These are phyloP conservation scores for Mimachlamys varia DNA, from an alignment of 2,888 invertebrate genomes.

Conservation along the genomic window DNA sequence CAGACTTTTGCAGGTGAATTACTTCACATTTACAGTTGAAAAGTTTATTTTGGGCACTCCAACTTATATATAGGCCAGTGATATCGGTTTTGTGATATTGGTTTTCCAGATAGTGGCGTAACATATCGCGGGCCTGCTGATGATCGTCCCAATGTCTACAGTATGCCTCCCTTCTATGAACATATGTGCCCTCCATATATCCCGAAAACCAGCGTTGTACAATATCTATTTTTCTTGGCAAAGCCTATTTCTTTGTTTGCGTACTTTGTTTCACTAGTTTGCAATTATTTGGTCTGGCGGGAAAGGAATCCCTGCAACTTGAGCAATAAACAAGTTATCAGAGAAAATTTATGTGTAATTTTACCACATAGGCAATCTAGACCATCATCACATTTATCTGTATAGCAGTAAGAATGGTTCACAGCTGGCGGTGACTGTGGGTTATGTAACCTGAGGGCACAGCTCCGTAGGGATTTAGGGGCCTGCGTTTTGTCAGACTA, in stretches of 20 bases:
- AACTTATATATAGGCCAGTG: constrained; percentile 36
- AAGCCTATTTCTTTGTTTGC: constrained; percentile 2
- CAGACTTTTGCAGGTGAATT: constrained; percentile 34
- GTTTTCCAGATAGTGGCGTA: constrained; percentile 15
- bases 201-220: not conserved
- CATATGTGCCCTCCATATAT: constrained; percentile 9
- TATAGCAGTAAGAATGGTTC: constrained; percentile 1
- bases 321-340: constrained; percentile 36
- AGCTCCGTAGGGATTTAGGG: not conserved
- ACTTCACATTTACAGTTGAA: constrained; percentile 25
- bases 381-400: constrained; percentile 31
- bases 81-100: constrained; percentile 29
- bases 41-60: not conserved
- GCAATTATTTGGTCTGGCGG: constrained; percentile 36
- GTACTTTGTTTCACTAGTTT: constrained; percentile 32
- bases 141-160: not conserved
- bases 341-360: constrained; percentile 36
- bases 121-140: not conserved
- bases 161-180: not conserved
- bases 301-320: constrained; percentile 31
- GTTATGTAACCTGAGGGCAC: constrained; percentile 20
- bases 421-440: not conserved
- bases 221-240: constrained; percentile 36
- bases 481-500: not conserved
- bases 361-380: constrained; percentile 27